phyloP scores from a whole-genome alignment of 2,113 vertebrate species.

The Alectura lathami region DNA sequence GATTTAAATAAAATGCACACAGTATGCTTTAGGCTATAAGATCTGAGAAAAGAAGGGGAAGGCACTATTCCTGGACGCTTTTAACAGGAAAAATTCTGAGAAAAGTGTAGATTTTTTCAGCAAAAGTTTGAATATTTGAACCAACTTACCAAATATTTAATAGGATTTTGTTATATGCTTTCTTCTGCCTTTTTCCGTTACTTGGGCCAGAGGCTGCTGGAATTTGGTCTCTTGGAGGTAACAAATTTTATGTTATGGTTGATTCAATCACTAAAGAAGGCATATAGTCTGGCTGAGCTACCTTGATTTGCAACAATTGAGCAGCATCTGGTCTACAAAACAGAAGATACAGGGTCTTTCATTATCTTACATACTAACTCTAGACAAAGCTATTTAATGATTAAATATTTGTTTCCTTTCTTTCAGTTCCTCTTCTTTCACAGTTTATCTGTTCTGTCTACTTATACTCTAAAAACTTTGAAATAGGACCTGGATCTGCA shows the following conservation, averaged over 20 bases:
- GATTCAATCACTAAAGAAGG: not conserved
- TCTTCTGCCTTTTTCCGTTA: not conserved
- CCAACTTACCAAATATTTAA: not conserved
- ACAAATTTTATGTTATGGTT: not conserved
- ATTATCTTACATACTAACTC: not conserved
- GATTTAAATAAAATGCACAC: not conserved
- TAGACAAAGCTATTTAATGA: not conserved
- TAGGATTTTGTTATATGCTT: not conserved
- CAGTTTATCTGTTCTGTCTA: not conserved
- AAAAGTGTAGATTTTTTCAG: not conserved
- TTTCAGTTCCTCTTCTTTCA: not conserved
- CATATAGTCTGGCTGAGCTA: not conserved
- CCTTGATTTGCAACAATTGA: not conserved
- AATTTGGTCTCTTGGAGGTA: not conserved
- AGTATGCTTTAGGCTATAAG: not conserved
- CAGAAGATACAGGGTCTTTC: not conserved
- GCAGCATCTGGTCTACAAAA: not conserved
- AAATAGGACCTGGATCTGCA: not conserved
- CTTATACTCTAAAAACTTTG: not conserved
- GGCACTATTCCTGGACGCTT: not conserved
- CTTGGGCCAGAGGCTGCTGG: not conserved
- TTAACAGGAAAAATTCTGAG: not conserved
- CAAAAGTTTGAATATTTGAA: not conserved
- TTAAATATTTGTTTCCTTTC: not conserved
- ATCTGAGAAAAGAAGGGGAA: not conserved